Base-by-base conservation (phyloP, 2,888 invertebrate species). In the Urechis unicinctus region DNA sequence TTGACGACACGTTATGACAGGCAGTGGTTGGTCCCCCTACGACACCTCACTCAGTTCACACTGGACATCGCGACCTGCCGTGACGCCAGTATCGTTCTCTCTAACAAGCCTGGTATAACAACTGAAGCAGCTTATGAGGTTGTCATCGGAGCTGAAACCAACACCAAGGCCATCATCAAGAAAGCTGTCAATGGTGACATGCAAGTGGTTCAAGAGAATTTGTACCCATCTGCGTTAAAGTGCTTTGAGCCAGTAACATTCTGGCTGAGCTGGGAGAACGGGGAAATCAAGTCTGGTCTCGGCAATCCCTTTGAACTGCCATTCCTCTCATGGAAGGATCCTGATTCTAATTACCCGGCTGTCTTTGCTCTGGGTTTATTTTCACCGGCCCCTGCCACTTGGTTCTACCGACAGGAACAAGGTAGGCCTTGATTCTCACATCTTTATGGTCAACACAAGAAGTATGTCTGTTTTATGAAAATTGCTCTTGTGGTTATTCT, bases 51-150 rank as follows among this genome's bases (percentile, higher is more conserved):
- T n/a, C 3, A 21, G 22, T 43, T 52, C 28, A 28, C 29, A 17
- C 43, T 52, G n/a, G 52, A 52, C 17, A 44, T 43, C 13, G 26
- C 28, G 44, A 26, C 44, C 25, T 52, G 52, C n/a, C 26, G 26
- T 21, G 52, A 52, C 17, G 25, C 26, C 13, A 25, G 26, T n/a
- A 43, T 52, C n/a, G 43, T 28, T 22, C 24, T 52, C 31, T 30
- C 36, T 25, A 26, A 22, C 1, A 44, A 25, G 21, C 43, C 43
- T 26, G 52, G 52, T 4, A 44, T 28, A 25, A 42, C 43, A 42
- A 41, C 28, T 25, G 43, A 52, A 31, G 25, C 29, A 24, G 50
- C 50, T 13, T 36, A 36, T 17, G 9, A 17, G 9, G 17, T 36
- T 17, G 17, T 36, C 36, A 36, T 36, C 9, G 36, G 36, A 36